Base-by-base conservation (phyloP, 2,888 invertebrate genomes). In the Venusia cambrica region DNA sequence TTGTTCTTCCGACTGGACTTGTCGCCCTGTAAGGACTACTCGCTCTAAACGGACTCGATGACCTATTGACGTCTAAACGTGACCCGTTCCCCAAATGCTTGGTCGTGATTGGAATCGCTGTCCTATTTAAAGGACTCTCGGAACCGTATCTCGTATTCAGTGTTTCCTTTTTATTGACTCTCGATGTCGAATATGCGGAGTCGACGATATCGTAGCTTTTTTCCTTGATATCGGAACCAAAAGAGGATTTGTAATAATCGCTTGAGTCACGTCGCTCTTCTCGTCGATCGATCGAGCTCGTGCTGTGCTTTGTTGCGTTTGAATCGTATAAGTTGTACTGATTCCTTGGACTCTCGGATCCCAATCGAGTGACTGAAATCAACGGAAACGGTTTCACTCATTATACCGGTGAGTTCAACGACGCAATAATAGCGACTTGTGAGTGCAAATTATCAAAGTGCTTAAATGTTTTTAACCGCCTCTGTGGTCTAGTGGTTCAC, bases 1-100 rank as follows among this genome's bases (percentile, higher is more conserved):
- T 65, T 1, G 73, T 88, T 57, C 75, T 87, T 52, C 62, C 89
- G 61, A 77, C 67, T 2, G 71, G 90, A 58, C 78, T 90, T 41
- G 76, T 83, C 55, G 61, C 85, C 64, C 62, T 78, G 63, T 52
- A 80, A n/a, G 81, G 83, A 44, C 81, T 80, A 12, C 59, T 66
- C 5, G 88, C 79, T 31, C 63, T 51, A 62, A 48, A 80, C 18
- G 80, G 80, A 39, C 80, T 83, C 9, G 58, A 57, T 2, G 88
- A 77, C 51, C 89, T 83, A 54, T 76, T 89, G 56, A 84, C 57
- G 20, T 88, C 87, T 54, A 89, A 44, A 50, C 89, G 50, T 57
- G 89, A 65, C 2, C 84, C 84, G 65, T 88, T 70, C 38, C 87
- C 76, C 65, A 90, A 65, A 80, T 90, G 72, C 66, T 90, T 84